Conservation (phyloP, 2,888 invertebrate genomes). For the Parapristionchus giblindavisi region DNA sequence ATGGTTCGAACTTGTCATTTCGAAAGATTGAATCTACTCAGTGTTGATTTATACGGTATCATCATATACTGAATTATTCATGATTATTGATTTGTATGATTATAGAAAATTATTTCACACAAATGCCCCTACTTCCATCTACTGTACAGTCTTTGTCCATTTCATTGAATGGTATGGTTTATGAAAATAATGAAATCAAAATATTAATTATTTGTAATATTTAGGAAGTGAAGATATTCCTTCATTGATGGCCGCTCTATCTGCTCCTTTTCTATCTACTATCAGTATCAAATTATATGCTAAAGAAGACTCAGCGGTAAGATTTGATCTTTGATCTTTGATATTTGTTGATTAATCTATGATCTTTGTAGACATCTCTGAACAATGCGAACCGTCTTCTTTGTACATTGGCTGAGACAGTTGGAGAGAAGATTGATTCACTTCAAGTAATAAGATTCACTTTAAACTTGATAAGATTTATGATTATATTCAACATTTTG, state of each 20-base stretch:
- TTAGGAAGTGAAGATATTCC: conserved; percentile 25
- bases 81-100: neutral
- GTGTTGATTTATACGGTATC: conserved; percentile 66
- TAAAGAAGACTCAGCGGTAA: conserved; percentile 19
- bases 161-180: conserved; percentile 49
- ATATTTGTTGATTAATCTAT: neutral
- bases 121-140: conserved; percentile 61
- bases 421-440: conserved; percentile 61
- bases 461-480: neutral
- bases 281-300: conserved; percentile 28
- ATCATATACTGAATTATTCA: neutral
- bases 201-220: no score
- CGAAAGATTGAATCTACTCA: conserved; percentile 51
- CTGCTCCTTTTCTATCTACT: conserved; percentile 22
- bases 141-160: conserved; percentile 61
- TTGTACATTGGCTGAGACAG: conserved; percentile 52
- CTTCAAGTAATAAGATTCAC: conserved; percentile 49
- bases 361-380: conserved; percentile 55
- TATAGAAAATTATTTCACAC: conserved; percentile 63
- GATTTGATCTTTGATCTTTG: no score
- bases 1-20: conserved; percentile 43
- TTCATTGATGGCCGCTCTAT: conserved; percentile 22
- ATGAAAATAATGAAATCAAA: no score
- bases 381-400: conserved; percentile 63
- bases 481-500: no score